These are phyloP conservation scores for Dipus sagitta DNA, from an alignment of 2,797 vertebrate genomes.

Conservation along the genomic window DNA sequence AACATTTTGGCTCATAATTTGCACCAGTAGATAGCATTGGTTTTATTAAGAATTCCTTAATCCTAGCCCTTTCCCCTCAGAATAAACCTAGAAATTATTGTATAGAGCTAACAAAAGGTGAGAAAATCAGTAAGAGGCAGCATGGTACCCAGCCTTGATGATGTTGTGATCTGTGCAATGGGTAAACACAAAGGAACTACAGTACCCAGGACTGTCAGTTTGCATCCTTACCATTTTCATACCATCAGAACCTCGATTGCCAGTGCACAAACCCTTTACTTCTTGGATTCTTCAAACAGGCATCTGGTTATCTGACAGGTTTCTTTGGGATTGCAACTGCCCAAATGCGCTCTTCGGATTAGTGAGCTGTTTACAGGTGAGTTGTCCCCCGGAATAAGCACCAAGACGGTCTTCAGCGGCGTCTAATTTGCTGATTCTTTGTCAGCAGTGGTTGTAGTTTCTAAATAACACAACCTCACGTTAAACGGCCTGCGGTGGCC, in stretches of 20 bases:
- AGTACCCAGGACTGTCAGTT: not conserved
- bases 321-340: constrained; percentile 17
- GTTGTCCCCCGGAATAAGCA: constrained; percentile 31
- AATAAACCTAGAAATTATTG: constrained; percentile 19
- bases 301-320: not conserved
- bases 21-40: not conserved
- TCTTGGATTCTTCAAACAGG: not conserved
- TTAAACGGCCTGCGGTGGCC: constrained; percentile 1
- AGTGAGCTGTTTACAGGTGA: constrained; percentile 11
- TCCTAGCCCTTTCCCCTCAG: not conserved
- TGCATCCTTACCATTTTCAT: constrained; percentile 3
- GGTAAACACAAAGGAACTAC: not conserved
- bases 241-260: not conserved
- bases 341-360: constrained; percentile 8
- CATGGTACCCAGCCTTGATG: not conserved
- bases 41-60: not conserved
- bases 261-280: constrained; percentile 25
- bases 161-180: not conserved
- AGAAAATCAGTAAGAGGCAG: constrained; percentile 19
- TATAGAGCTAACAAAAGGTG: constrained; percentile 36
- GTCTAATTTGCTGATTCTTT: constrained; percentile 18
- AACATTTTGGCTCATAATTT: constrained; percentile 5
- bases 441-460: not conserved
- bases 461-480: not conserved
- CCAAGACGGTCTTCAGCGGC: not conserved